phyloP scores from a whole-genome alignment of 2,113 vertebrate genomes.

The Struthio camelus region DNA sequence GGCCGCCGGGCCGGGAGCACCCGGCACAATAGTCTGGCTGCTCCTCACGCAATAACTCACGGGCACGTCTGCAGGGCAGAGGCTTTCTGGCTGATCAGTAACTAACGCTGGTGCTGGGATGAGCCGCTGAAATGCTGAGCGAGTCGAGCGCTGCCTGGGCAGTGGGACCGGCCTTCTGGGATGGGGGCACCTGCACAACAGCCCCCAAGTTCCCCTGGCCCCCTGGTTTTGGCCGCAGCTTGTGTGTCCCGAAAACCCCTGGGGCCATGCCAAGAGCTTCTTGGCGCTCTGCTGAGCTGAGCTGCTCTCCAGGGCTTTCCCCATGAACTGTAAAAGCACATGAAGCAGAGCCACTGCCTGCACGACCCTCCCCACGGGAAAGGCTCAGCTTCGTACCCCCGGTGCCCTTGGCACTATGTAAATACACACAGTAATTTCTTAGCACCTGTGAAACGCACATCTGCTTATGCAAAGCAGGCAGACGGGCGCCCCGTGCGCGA shows the following conservation, averaged over 20 bases:
- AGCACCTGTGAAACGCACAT: neutral
- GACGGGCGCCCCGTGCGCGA: accelerated
- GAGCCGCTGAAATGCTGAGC: too few species aligned
- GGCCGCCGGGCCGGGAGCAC: neutral
- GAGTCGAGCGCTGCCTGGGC: neutral
- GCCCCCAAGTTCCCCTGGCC: neutral
- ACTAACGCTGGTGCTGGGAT: too few species aligned
- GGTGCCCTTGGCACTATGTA: neutral
- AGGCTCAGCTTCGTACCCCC: neutral
- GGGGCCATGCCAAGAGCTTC: neutral
- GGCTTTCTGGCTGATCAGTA: neutral
- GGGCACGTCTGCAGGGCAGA: too few species aligned
- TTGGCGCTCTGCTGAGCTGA: neutral
- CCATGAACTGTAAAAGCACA: neutral
- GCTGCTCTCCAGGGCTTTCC: neutral
- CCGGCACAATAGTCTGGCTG: accelerated
- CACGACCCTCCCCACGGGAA: neutral
- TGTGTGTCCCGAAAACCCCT: neutral
- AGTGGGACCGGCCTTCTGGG: too few species aligned
- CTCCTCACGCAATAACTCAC: neutral
- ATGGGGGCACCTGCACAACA: too few species aligned
- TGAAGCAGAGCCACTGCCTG: neutral
- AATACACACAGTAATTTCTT: neutral
- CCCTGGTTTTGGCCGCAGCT: neutral
- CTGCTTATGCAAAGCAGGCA: neutral